Conservation (phyloP, 64 coral and sea anemone species). For the Cladopsammia gracilis region DNA sequence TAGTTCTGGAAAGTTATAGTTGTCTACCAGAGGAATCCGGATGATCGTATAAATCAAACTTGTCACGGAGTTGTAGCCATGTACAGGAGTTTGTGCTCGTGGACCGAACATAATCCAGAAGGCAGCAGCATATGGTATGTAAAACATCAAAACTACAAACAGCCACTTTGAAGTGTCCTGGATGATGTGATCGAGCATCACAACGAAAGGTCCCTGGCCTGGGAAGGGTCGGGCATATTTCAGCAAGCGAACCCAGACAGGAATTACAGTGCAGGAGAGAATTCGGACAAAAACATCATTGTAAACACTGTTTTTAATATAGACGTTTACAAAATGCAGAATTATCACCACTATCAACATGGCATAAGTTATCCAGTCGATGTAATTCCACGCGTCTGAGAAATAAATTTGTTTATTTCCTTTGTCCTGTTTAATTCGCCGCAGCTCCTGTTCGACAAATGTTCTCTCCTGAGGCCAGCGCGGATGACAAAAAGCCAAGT, state of each 20-base stretch:
- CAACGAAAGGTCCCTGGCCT: constrained; percentile 82
- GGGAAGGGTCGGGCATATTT: constrained; percentile 91
- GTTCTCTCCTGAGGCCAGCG: constrained; percentile 79
- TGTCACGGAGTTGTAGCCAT: constrained; percentile 56
- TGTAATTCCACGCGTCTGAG: constrained; percentile 77
- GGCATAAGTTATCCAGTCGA: constrained; percentile 73
- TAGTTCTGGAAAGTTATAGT: constrained; percentile 66
- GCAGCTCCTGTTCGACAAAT: constrained; percentile 73
- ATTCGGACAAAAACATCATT: constrained; percentile 74
- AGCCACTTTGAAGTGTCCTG: constrained; percentile 78
- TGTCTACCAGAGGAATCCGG: constrained; percentile 65
- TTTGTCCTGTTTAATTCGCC: constrained; percentile 41
- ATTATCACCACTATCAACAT: constrained; percentile 71
- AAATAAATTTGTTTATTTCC: constrained; percentile 58
- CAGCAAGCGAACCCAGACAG: constrained; percentile 80
- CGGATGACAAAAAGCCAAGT: constrained; percentile 80
- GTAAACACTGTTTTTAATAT: constrained; percentile 39
- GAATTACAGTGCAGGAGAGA: constrained; percentile 74
- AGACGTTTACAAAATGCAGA: constrained; percentile 62
- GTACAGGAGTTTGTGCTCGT: constrained; percentile 35
- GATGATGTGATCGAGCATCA: constrained; percentile 84
- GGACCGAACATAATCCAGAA: constrained; percentile 90
- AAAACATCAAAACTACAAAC: constrained; percentile 79
- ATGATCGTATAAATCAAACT: constrained; percentile 66
- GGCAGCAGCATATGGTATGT: constrained; percentile 86